These are phyloP conservation scores for Odontesthes bonariensis DNA, from an alignment of 2,113 vertebrate genomes.

Conservation along the genomic window DNA sequence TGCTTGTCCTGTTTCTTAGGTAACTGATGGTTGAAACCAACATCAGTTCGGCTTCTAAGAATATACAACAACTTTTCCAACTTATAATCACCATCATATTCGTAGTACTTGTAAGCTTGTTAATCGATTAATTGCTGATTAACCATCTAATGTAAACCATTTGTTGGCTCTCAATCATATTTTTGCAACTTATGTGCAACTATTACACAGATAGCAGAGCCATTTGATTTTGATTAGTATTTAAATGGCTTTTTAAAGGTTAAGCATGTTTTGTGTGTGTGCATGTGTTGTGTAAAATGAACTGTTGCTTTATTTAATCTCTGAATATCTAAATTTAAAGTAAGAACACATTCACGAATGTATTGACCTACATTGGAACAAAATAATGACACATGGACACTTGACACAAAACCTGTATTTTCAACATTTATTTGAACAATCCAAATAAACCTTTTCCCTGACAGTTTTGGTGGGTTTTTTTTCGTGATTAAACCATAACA, in stretches of 20 bases:
- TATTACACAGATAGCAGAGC: neutral
- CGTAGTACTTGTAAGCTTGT: neutral
- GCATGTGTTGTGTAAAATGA: neutral
- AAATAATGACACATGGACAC: neutral
- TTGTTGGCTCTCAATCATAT: conserved; percentile 8
- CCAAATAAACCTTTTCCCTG: conserved; percentile 43
- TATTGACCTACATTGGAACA: neutral
- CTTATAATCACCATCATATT: neutral
- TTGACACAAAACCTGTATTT: conserved; percentile 12
- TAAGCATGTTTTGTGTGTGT: neutral
- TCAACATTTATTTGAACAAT: conserved; percentile 50
- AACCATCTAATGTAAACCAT: conserved; percentile 5
- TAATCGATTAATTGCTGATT: neutral
- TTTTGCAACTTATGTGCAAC: neutral
- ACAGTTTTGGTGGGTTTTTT: conserved; percentile 33
- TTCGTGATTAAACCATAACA: conserved; percentile 5
- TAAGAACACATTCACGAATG: neutral
- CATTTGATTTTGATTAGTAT: conserved; percentile 2
- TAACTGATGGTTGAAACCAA: conserved; percentile 3
- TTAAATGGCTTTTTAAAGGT: conserved; percentile 7
- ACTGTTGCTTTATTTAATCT: neutral
- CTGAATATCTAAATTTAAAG: neutral
- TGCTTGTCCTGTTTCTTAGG: conserved; percentile 22
- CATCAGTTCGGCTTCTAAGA: neutral
- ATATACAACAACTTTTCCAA: conserved; percentile 2